phyloP scores from a whole-genome alignment of 2,797 vertebrate genomes.

The Hylomyscus alleni region DNA sequence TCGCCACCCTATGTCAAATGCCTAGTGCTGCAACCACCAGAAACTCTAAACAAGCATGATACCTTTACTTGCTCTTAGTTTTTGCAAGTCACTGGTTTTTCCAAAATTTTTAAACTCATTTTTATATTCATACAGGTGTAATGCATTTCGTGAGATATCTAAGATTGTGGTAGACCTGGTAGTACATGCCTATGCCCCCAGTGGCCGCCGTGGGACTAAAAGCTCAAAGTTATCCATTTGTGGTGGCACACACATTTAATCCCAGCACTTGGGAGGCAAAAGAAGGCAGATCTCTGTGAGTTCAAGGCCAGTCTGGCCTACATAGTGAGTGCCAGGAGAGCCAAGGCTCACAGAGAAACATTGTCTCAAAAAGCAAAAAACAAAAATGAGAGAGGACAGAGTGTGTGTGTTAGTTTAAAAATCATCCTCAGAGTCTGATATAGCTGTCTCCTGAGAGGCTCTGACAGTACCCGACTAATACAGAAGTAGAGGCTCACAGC shows the following conservation, averaged over 20 bases:
- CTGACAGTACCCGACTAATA: too few relatives aligned
- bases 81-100: neutral
- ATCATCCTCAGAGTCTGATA: neutral
- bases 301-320: neutral
- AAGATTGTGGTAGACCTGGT: neutral
- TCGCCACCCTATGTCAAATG: neutral
- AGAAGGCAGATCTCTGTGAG: neutral
- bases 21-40: neutral
- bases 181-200: neutral
- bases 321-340: too few relatives aligned
- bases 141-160: neutral
- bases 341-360: neutral
- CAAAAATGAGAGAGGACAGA: neutral
- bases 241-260: neutral
- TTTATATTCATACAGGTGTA: neutral
- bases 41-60: neutral
- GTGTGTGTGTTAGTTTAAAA: neutral
- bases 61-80: neutral
- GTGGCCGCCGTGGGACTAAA: neutral
- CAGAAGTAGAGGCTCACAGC: too few relatives aligned
- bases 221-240: neutral
- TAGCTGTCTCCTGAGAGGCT: too few relatives aligned
- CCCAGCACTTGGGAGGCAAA: neutral
- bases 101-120: neutral
- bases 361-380: too few relatives aligned